phyloP scores from a whole-genome alignment of 2,797 vertebrate genomes.

The Eutrigla gurnardus region DNA sequence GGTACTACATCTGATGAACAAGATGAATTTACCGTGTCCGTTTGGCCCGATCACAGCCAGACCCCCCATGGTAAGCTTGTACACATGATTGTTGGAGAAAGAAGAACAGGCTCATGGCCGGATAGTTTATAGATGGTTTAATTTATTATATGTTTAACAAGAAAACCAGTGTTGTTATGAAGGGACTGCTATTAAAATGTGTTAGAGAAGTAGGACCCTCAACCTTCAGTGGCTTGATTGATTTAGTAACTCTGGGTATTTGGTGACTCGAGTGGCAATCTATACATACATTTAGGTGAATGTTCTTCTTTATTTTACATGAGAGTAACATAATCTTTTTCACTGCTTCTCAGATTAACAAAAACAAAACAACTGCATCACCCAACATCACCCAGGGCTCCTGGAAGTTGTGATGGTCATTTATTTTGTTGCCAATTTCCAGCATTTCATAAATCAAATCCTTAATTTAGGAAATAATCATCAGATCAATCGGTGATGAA shows the following conservation, averaged over 20 bases:
- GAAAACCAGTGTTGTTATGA: neutral
- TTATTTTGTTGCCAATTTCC: neutral
- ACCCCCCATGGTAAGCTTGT: constrained; percentile 89
- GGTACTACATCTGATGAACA: constrained; percentile 99
- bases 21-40: constrained; percentile 97
- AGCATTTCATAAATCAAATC: neutral
- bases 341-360: no score
- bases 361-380: no score
- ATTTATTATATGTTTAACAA: neutral
- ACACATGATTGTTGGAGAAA: neutral
- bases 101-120: neutral
- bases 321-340: no score
- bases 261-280: neutral
- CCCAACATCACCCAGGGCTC: neutral
- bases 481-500: neutral
- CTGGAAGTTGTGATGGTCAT: neutral
- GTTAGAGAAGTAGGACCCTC: neutral
- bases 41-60: constrained; percentile 92
- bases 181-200: neutral
- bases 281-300: no score
- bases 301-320: no score
- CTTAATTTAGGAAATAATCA: neutral
- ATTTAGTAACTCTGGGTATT: neutral
- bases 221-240: neutral
- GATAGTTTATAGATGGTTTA: neutral